Conservation (phyloP, 92 coral and sea anemone species). For the Zoanthus gigantus region DNA sequence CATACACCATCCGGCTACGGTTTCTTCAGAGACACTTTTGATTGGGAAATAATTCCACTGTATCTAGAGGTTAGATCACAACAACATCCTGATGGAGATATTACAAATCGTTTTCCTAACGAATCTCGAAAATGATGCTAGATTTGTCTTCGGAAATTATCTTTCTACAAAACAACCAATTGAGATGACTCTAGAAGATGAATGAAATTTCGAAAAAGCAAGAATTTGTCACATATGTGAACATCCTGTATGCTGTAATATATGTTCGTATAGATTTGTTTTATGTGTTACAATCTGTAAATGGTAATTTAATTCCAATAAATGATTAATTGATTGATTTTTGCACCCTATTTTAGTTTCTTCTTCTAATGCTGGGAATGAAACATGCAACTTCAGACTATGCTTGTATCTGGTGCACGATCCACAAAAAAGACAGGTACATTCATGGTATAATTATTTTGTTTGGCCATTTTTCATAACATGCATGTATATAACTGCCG, state of each 20-base stretch:
- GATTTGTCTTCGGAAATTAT: too few species aligned
- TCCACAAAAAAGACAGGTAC: slow-evolving; percentile 42
- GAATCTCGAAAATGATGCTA: too few species aligned
- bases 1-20: too few species aligned
- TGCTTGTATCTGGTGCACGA: slow-evolving; percentile 54
- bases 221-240: too few species aligned
- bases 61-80: too few species aligned
- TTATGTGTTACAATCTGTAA: slow-evolving; percentile 32
- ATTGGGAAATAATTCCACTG: too few species aligned
- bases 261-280: slow-evolving; percentile 29
- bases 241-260: slow-evolving; percentile 19
- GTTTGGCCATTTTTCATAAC: neutral
- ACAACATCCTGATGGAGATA: too few species aligned
- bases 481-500: neutral
- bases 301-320: slow-evolving; percentile 26
- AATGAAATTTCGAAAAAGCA: too few species aligned
- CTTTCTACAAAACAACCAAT: too few species aligned
- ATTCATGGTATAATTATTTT: slow-evolving; percentile 1
- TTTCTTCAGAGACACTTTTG: too few species aligned
- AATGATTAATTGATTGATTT: slow-evolving; percentile 4
- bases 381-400: slow-evolving; percentile 50
- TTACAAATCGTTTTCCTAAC: too few species aligned
- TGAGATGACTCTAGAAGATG: too few species aligned
- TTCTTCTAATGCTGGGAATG: slow-evolving; percentile 54
- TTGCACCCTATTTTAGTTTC: slow-evolving; percentile 45